phyloP scores from a whole-genome alignment of 2,113 vertebrate genomes.

The Macaca nemestrina region DNA sequence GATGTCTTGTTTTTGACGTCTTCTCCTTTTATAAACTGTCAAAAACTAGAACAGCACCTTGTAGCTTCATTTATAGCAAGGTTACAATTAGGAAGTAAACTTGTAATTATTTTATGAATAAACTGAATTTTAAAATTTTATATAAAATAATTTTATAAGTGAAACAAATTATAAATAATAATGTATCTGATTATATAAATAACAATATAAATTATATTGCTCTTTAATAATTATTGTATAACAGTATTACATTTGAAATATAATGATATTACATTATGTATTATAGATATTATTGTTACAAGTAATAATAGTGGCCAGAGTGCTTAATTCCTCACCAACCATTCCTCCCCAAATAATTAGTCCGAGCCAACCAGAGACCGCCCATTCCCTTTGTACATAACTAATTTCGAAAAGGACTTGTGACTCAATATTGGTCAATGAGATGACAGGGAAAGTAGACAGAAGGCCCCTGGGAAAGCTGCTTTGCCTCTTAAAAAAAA shows the following conservation, averaged over 20 bases:
- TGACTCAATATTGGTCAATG: not conserved
- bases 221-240: not conserved
- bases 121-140: constrained; percentile 26
- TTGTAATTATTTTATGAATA: constrained; percentile 25
- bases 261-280: not conserved
- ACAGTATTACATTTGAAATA: not conserved
- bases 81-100: constrained; percentile 18
- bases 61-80: not conserved
- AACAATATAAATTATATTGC: not conserved
- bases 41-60: not conserved
- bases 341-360: not conserved
- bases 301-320: not conserved
- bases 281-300: not conserved
- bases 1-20: not conserved
- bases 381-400: not conserved
- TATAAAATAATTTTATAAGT: constrained; percentile 24
- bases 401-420: not conserved
- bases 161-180: constrained; percentile 8
- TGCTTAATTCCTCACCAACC: not conserved
- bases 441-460: not conserved
- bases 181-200: not conserved
- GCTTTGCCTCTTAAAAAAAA: not conserved
- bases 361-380: not conserved
- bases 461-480: not conserved
- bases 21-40: constrained; percentile 37